phyloP scores from a whole-genome alignment of 2,888 invertebrate genomes.

The Nomada fucata region DNA sequence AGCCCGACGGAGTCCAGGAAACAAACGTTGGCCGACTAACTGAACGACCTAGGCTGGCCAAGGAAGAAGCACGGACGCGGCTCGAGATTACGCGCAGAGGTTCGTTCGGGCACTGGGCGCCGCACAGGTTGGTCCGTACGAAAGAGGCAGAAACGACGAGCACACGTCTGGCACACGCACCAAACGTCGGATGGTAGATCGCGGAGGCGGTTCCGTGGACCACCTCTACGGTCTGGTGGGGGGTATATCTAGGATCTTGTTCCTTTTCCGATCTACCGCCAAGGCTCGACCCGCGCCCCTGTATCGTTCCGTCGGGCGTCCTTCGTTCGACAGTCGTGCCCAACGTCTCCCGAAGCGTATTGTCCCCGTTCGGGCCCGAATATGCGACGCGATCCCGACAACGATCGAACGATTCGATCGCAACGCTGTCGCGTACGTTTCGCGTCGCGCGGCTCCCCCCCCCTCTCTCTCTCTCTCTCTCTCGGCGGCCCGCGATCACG shows the following conservation, averaged over 20 bases:
- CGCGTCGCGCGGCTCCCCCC: no score
- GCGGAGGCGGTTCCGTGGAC: conserved; percentile 82
- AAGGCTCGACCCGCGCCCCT: conserved; percentile 7
- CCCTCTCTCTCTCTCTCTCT: no score
- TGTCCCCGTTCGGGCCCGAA: not conserved
- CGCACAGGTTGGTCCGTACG: conserved; percentile 72
- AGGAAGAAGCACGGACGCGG: conserved; percentile 69
- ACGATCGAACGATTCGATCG: not conserved
- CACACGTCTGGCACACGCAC: conserved; percentile 74
- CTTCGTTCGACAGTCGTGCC: not conserved
- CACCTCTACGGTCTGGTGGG: conserved; percentile 78
- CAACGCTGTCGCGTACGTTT: not conserved
- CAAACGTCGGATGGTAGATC: conserved; percentile 76
- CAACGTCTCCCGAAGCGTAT: not conserved
- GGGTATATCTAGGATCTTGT: conserved; percentile 70
- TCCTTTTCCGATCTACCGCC: conserved; percentile 62
- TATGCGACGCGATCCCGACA: not conserved
- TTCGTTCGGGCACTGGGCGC: conserved; percentile 57
- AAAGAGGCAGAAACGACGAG: conserved; percentile 72
- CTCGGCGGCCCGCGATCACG: no score
- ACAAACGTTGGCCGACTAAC: conserved; percentile 71
- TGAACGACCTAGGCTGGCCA: conserved; percentile 70
- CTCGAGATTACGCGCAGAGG: conserved; percentile 48
- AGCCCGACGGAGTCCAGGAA: conserved; percentile 68
- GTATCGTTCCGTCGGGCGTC: conserved; percentile 8